Conservation (phyloP, 2,888 invertebrate species). For the Tenthredo mesomela region DNA sequence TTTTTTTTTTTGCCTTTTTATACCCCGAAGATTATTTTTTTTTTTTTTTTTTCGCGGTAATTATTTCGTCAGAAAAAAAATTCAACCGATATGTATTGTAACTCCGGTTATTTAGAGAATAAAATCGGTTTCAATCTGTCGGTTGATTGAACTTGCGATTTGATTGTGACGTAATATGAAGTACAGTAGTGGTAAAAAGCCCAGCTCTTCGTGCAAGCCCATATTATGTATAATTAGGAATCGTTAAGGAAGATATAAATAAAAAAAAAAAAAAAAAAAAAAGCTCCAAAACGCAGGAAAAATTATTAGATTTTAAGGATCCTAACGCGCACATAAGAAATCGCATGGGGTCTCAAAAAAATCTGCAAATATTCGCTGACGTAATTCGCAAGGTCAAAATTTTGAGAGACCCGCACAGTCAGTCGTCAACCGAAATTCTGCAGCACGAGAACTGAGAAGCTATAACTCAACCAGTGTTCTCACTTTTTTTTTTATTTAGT, state of each 20-base stretch:
- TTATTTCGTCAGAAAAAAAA: background rate
- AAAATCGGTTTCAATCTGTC: background rate
- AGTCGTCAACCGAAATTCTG: background rate
- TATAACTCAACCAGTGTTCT: background rate
- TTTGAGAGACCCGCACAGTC: background rate
- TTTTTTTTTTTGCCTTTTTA: too few relatives aligned
- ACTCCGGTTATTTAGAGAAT: background rate
- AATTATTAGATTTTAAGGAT: background rate
- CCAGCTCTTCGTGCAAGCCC: background rate
- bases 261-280: background rate
- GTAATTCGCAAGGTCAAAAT: conserved; percentile 55
- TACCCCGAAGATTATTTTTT: background rate
- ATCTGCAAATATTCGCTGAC: conserved; percentile 57
- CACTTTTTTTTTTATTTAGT: background rate
- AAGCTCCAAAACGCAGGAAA: background rate
- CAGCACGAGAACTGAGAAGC: background rate
- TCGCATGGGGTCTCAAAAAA: background rate
- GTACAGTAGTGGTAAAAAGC: background rate
- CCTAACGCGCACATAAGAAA: background rate
- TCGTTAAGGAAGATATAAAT: conserved; percentile 10
- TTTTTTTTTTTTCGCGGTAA: background rate
- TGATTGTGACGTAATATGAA: background rate
- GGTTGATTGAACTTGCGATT: background rate
- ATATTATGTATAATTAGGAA: background rate
- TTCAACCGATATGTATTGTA: too few relatives aligned